Evolutionary conservation across 2,888 invertebrate genomes (phyloP).

Genomic region (Hesperia comma): DNA sequence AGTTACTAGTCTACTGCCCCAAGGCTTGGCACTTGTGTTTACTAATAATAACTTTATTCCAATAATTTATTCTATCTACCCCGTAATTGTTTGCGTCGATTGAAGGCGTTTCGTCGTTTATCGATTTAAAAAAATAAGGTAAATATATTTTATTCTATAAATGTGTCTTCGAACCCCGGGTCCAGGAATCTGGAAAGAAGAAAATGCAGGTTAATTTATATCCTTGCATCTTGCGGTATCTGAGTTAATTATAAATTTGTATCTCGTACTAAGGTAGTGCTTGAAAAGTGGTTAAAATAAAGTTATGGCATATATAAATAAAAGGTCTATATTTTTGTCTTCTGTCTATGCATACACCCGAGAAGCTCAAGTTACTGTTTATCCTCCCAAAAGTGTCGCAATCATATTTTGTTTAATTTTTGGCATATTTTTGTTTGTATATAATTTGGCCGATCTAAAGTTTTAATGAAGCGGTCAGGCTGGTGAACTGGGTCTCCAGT

Average conservation of each 20-base stretch:
- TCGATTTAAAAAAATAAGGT: constrained; percentile 50
- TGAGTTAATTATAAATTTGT: too few relatives aligned
- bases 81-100: constrained; percentile 63
- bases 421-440: constrained; percentile 61
- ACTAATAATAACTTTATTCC: constrained; percentile 59
- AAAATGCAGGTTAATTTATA: constrained; percentile 51
- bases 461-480: constrained; percentile 70
- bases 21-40: constrained; percentile 63
- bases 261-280: too few relatives aligned
- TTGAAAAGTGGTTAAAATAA: background rate
- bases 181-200: constrained; percentile 71
- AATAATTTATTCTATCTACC: constrained; percentile 45
- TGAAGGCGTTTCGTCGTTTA: constrained; percentile 78
- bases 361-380: too few relatives aligned
- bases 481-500: constrained; percentile 48
- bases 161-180: constrained; percentile 56
- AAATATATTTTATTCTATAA: constrained; percentile 28
- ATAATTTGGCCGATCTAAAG: constrained; percentile 59
- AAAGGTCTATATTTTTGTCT: too few relatives aligned
- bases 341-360: too few relatives aligned
- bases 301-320: too few relatives aligned
- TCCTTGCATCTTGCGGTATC: background rate
- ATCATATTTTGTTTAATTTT: constrained; percentile 46
- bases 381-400: too few relatives aligned
- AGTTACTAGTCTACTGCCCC: constrained; percentile 7